Evolutionary conservation across 2,113 vertebrate genomes (phyloP), one percentile per base, ranked within the genome.

Genomic region (Setophaga coronata): DNA sequence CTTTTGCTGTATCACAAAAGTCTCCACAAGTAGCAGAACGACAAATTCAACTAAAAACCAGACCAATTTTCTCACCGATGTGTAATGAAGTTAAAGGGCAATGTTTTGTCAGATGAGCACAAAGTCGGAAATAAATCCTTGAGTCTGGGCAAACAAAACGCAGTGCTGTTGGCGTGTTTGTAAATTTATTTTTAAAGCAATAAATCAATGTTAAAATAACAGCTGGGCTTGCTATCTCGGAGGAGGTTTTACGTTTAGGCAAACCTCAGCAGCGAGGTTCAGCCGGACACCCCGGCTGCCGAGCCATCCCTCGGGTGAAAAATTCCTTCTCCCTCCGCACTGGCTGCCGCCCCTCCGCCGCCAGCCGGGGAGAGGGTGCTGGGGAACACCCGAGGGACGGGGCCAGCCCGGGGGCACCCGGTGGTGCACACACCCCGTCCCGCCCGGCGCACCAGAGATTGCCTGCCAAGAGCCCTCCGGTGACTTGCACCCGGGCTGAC

Each of bases 171-270:
- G 97, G 97, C 97, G 92, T 95, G 96, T 96, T 96, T 96, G 97
- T 97, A 98, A 97, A 98, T 96, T 97, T 97, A 97, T 98, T 98
- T 98, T 97, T 97, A 94, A 97, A 97, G 97, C 96, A 97, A 98
- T 98, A 98, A 98, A 98, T 98, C 98, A 98, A 94, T 94, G 98
- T 90, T 98, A 97, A 97, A 97, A 98, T 67, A 96, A 97, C 97
- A 98, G 96, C 97, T 98, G 98, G 96, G 93, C 88, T 97, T 92
- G 93, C 95, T 84, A 21, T 96, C 89, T 87, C 90, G 48, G 92
- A 82, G 86, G 95, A 96, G 93, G 13, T 93, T 95, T 88, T 61
- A 36, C 87, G 85, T 96, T 95, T 70, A 95, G 95, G 92, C 87
- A 78, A 94, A 95, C 24, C 71, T 90, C 89, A 78, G 91, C 51